Base-by-base conservation (phyloP, 2,113 vertebrate species). In the Podarcis cretensis region DNA sequence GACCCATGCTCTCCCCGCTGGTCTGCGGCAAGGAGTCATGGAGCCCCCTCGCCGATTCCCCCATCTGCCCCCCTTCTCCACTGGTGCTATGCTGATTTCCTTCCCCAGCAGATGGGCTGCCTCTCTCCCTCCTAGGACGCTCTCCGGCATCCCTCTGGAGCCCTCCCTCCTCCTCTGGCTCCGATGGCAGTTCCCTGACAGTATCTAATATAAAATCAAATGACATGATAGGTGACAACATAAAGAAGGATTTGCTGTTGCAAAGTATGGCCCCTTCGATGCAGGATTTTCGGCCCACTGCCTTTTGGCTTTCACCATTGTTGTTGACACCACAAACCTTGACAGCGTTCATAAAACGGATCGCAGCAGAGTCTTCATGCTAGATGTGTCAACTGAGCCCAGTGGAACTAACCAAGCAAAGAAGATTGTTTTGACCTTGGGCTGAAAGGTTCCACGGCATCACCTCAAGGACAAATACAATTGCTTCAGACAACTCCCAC, bases 401-500 rank as follows among this genome's bases (percentile, higher is more conserved):
- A 9, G 2, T 83, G 25, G 75, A 16, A 48, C 23, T 91, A 85
- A 76, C 78, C 37, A 90, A 92, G 92, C 66, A 6, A 81, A 4
- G 81, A 84, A 92, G 76, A 84, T 12, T 90, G 66, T 3, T 87
- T 91, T 66, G 86, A 23, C 78, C 71, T 76, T 76, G 71, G 57
- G n/a, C 12, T 83, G 37, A 32, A 57, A 81, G 76, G 27, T 57
- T 84, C 84, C 14, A 83, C 7, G 3, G 59, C 5, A 73, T 80
- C 18, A n/a, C 48, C 57, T 30, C 84, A 79, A 89, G 83, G 21
- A 0, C 0, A 54, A 35, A 88, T 21, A 92, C 7, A 81, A 40
- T 69, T 14, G 12, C 48, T 88, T 76, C 2, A 75, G 90, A 75
- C 3, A 76, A 48, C 92, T 93, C 89, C 82, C 69, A 82, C 59